Percentiles rank a stretch among this genome's conserved stretches.
Conservation (phyloP, 2,797 vertebrate species). For the Neopelma chrysocephalum region DNA sequence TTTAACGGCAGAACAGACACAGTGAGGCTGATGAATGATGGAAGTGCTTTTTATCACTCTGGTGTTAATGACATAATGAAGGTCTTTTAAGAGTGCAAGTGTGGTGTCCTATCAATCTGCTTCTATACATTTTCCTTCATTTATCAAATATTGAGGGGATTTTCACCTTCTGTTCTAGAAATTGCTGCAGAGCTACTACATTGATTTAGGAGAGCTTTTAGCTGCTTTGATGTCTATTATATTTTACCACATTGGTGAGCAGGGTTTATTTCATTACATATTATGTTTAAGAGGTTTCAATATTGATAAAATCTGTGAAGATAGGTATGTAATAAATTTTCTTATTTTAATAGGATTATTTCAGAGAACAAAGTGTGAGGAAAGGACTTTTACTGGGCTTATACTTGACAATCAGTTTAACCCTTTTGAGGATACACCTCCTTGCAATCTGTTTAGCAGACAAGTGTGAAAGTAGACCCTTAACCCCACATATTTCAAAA, state of each 20-base stretch:
- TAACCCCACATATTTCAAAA: background rate
- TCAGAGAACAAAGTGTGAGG: slow-evolving; percentile 17
- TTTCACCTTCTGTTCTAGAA: slow-evolving; percentile 74
- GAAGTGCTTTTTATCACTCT: slow-evolving; percentile 32
- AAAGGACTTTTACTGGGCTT: background rate
- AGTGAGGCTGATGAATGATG: slow-evolving; percentile 5
- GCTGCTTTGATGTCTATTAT: slow-evolving; percentile 70
- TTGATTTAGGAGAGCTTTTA: slow-evolving; percentile 74
- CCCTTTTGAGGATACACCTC: background rate
- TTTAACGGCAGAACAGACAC: background rate
- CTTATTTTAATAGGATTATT: slow-evolving; percentile 72
- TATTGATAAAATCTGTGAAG: slow-evolving; percentile 75
- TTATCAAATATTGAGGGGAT: slow-evolving; percentile 71
- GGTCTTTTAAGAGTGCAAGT: slow-evolving; percentile 48
- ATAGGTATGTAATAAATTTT: slow-evolving; percentile 70
- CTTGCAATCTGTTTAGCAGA: background rate
- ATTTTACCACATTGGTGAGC: slow-evolving; percentile 72
- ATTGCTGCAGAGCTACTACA: slow-evolving; percentile 58
- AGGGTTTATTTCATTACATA: slow-evolving; percentile 75
- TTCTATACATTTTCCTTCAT: slow-evolving; percentile 68
- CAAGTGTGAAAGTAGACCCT: background rate
- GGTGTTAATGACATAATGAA: slow-evolving; percentile 57
- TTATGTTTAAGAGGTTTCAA: slow-evolving; percentile 70
- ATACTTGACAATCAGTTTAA: background rate
- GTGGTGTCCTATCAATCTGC: slow-evolving; percentile 69